Conservation (phyloP, 2,113 vertebrate genomes). For the Eclectus roratus region DNA sequence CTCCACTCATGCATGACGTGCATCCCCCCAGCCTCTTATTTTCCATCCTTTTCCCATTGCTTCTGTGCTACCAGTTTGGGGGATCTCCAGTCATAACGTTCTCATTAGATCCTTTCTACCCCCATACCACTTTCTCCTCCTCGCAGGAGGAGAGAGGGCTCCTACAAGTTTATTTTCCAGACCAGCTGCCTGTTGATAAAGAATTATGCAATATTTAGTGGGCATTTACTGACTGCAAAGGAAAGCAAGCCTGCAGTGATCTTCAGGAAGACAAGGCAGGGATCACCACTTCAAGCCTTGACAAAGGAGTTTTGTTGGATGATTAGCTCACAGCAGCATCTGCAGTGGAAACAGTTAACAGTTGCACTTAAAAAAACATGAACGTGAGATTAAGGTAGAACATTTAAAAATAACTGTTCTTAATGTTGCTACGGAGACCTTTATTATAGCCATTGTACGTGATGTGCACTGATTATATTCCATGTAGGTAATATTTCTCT, state of each 20-base stretch:
- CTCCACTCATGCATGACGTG: fast-evolving
- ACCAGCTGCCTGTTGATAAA: background rate
- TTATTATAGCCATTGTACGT: background rate
- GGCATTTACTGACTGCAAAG: background rate
- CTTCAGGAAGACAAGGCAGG: background rate
- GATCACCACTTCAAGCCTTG: background rate
- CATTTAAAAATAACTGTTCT: conserved; percentile 51
- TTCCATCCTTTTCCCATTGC: background rate
- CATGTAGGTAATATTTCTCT: background rate
- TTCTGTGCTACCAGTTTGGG: background rate
- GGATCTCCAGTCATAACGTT: background rate
- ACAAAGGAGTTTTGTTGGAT: background rate
- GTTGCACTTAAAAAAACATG: background rate
- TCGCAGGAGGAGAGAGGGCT: background rate
- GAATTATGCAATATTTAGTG: background rate
- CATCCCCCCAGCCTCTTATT: background rate
- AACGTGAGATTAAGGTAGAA: background rate
- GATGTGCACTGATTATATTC: background rate
- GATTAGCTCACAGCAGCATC: background rate
- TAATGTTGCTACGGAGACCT: conserved; percentile 53
- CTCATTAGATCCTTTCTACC: background rate
- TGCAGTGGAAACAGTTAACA: background rate
- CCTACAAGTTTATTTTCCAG: background rate
- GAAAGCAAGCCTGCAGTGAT: background rate
- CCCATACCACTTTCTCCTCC: background rate